Percentiles rank a stretch among this genome's conserved stretches.
These are phyloP conservation scores for Trididemnum clinides DNA, from an alignment of 23 tunicate genomes.

Conservation along the genomic window DNA sequence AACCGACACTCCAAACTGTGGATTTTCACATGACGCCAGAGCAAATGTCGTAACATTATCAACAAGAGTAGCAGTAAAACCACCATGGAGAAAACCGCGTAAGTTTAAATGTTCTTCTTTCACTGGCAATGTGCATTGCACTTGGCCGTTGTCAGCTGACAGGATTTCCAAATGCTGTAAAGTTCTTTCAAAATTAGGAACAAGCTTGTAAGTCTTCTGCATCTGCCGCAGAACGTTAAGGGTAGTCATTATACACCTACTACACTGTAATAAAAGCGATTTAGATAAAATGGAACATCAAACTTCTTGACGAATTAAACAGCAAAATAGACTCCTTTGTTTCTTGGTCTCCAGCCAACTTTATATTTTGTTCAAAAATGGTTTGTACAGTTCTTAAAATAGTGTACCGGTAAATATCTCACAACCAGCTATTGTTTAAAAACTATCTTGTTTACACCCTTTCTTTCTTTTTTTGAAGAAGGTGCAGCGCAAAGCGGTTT, in stretches of 20 bases:
- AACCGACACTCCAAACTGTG: constrained; percentile 63
- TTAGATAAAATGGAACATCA: too few relatives aligned
- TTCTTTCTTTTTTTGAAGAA: too few relatives aligned
- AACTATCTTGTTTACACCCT: too few relatives aligned
- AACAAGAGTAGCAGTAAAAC: constrained; percentile 69
- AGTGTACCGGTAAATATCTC: too few relatives aligned
- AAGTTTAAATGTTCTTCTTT: constrained; percentile 62
- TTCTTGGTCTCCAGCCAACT: too few relatives aligned
- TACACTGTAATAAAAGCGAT: too few relatives aligned
- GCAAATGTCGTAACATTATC: constrained; percentile 72
- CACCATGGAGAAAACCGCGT: constrained; percentile 81
- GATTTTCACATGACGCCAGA: constrained; percentile 46
- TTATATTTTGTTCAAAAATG: too few relatives aligned
- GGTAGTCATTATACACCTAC: not conserved
- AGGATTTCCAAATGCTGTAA: constrained; percentile 51
- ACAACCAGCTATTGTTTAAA: too few relatives aligned
- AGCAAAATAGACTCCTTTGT: too few relatives aligned
- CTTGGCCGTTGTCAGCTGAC: constrained; percentile 62
- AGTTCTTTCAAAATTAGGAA: constrained; percentile 33
- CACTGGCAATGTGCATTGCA: constrained; percentile 69
- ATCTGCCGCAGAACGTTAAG: constrained; percentile 21
- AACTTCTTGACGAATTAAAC: too few relatives aligned
- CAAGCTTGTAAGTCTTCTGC: not conserved
- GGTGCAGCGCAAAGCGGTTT: too few relatives aligned
- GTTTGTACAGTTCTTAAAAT: too few relatives aligned